These are phyloP conservation scores for Ceratina calcarata DNA, from an alignment of 1,140 invertebrate species.

Conservation along the genomic window DNA sequence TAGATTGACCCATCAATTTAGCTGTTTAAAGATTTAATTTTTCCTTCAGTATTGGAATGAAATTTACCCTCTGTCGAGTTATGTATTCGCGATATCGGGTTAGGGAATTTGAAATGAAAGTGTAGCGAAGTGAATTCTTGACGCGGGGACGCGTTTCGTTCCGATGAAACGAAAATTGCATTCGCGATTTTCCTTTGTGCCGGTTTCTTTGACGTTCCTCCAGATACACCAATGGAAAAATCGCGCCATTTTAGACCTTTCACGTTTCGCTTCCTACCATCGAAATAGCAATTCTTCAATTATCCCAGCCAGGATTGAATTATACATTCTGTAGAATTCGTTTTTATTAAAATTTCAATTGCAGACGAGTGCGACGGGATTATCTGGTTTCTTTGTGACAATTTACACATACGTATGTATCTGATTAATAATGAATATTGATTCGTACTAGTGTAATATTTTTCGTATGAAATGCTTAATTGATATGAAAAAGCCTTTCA, in stretches of 20 bases:
- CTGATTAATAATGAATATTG: too few relatives aligned
- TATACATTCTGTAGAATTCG: too few relatives aligned
- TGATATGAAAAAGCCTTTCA: too few relatives aligned
- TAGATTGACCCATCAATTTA: too few relatives aligned
- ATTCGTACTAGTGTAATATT: too few relatives aligned
- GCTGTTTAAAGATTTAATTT: too few relatives aligned
- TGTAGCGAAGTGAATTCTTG: background rate
- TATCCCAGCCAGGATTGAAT: background rate
- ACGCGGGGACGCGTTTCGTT: background rate
- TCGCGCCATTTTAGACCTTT: background rate
- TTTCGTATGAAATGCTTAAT: too few relatives aligned
- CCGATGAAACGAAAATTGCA: constrained; percentile 22
- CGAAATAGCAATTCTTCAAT: background rate
- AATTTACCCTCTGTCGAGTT: background rate
- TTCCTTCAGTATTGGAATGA: too few relatives aligned
- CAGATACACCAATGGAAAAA: constrained; percentile 8
- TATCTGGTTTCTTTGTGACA: too few relatives aligned
- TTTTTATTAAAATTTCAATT: too few relatives aligned
- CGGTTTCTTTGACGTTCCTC: background rate
- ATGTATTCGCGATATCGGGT: background rate
- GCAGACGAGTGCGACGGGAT: too few relatives aligned
- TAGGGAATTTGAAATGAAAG: background rate
- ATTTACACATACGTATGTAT: too few relatives aligned
- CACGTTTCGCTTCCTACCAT: background rate
- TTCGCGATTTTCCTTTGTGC: constrained; percentile 13